Conservation (phyloP, 2,888 invertebrate genomes). For the Caenorhabditis angaria region DNA sequence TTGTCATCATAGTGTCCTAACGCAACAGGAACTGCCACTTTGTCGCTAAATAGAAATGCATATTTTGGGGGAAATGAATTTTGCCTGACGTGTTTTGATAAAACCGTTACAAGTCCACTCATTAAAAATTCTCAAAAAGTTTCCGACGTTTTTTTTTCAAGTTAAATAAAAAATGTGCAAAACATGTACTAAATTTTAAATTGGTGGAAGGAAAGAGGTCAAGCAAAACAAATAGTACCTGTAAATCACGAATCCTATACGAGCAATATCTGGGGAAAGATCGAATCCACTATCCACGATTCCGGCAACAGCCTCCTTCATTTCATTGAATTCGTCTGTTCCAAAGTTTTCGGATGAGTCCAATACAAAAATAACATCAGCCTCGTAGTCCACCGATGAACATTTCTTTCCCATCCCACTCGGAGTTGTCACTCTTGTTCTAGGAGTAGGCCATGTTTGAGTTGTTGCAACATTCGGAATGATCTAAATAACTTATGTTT, state of each 20-base stretch:
- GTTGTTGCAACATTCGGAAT: conserved; percentile 44
- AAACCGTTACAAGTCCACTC: no score
- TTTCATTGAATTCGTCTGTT: conserved; percentile 58
- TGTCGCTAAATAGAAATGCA: conserved; percentile 62
- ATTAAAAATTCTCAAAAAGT: no score
- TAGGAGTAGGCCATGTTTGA: conserved; percentile 44
- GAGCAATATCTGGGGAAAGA: conserved; percentile 67
- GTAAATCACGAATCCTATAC: conserved; percentile 69
- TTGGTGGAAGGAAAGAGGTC: no score
- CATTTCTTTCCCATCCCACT: conserved; percentile 23
- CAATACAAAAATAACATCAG: conserved; percentile 68
- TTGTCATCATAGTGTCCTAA: conserved; percentile 71
- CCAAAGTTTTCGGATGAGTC: conserved; percentile 69
- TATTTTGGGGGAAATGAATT: no score
- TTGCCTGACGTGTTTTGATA: no score
- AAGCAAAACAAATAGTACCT: conserved; percentile 52
- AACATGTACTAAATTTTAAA: no score
- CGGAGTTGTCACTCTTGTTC: conserved; percentile 39
- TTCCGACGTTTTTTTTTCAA: no score
- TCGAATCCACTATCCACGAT: conserved; percentile 70
- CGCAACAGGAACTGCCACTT: conserved; percentile 70
- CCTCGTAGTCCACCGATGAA: conserved; percentile 38
- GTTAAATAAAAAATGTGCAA: no score
- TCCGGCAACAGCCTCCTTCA: conserved; percentile 67
- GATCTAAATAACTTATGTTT: conserved; percentile 19